Evolutionary conservation across 2,888 invertebrate genomes (phyloP).

Genomic region (Drosophila mayaguana): DNA sequence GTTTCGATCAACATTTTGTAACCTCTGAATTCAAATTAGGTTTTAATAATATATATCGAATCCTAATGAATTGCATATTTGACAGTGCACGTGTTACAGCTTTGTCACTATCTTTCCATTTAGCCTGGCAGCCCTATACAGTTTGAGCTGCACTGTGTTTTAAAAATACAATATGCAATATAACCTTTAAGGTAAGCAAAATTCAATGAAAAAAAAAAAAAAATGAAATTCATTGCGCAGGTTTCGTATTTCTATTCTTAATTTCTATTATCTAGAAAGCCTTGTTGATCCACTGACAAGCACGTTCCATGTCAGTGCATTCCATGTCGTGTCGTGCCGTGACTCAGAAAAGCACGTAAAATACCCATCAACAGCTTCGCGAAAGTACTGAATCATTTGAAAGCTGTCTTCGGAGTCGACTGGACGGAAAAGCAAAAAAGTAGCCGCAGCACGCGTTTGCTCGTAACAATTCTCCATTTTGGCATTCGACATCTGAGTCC

Average conservation of each 20-base stretch:
- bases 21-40: too few relatives aligned
- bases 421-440: not conserved
- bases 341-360: not conserved
- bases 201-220: not conserved
- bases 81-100: too few relatives aligned
- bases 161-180: too few relatives aligned
- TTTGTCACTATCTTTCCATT: too few relatives aligned
- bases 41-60: too few relatives aligned
- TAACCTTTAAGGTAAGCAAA: not conserved
- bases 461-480: not conserved
- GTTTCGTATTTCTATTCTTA: not conserved
- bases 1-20: too few relatives aligned
- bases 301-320: not conserved
- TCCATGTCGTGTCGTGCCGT: not conserved
- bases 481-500: not conserved
- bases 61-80: too few relatives aligned
- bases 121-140: too few relatives aligned
- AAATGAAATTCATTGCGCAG: not conserved
- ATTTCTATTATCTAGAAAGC: not conserved
- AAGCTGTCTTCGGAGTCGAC: not conserved
- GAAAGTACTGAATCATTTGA: too few relatives aligned
- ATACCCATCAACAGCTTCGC: not conserved
- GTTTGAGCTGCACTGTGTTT: too few relatives aligned
- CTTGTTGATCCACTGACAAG: not conserved
- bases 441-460: not conserved